Percentiles rank a stretch among this genome's conserved stretches.
Conservation (phyloP, 1,140 invertebrate genomes). For the Orius insidiosus region DNA sequence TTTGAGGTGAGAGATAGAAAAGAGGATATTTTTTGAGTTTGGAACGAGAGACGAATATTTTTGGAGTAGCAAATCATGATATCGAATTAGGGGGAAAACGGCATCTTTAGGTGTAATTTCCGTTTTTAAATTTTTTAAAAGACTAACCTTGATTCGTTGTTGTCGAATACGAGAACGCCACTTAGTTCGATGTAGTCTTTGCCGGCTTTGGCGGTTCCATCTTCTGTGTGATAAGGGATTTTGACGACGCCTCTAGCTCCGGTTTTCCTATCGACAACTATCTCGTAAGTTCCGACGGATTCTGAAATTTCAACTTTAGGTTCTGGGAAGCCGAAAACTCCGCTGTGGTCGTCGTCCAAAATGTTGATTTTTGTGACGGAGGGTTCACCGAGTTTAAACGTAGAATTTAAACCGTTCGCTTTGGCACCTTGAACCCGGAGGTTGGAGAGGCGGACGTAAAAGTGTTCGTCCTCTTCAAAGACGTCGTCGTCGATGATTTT, state of each 20-base stretch:
- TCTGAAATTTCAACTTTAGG: constrained; percentile 76
- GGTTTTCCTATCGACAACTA: constrained; percentile 68
- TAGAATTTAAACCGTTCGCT: constrained; percentile 38
- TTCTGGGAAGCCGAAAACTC: constrained; percentile 83
- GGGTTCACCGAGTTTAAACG: constrained; percentile 54
- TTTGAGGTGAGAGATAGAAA: no score
- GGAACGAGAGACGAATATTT: no score
- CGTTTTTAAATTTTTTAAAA: no score
- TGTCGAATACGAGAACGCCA: constrained; percentile 82
- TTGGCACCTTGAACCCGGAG: constrained; percentile 26
- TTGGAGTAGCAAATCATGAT: no score
- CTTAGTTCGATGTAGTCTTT: constrained; percentile 70
- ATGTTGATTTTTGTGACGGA: constrained; percentile 94
- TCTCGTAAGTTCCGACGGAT: constrained; percentile 69
- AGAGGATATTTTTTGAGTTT: no score
- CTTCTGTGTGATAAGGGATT: constrained; percentile 78
- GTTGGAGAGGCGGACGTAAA: constrained; percentile 68
- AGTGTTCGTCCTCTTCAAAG: constrained; percentile 98
- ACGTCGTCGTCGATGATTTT: constrained; percentile 97
- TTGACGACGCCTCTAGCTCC: constrained; percentile 82
- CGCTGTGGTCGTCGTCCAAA: constrained; percentile 95
- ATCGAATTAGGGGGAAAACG: no score
- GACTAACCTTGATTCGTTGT: constrained; percentile 95
- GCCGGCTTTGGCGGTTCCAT: constrained; percentile 77
- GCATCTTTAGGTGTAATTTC: no score